Base-by-base conservation (phyloP, 92 coral and sea anemone genomes). In the Phenganax stokvisi region DNA sequence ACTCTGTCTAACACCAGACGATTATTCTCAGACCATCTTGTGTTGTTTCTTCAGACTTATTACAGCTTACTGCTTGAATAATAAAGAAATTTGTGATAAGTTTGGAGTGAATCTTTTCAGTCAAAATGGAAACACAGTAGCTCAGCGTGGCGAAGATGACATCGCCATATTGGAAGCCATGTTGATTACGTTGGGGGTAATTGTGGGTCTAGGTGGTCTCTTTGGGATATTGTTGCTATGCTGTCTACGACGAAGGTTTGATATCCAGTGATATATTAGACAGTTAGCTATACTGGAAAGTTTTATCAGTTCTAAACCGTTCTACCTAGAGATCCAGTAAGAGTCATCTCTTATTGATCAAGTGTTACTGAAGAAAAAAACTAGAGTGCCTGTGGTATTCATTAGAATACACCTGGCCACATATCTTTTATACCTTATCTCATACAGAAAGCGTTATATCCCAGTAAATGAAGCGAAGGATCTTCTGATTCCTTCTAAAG, bases 221-320 rank as follows among this genome's bases (percentile, higher is more conserved):
- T 10, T 44, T 6, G 82, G 72, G 30, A 78, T 78, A 58, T 52
- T 78, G 3, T 78, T 78, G 72, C 72, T 78, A 9, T 78, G 82
- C 51, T 78, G 72, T 29, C 54, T 78, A 52, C 56, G 82, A 52
- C 71, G 82, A 29, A 78, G 82, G 82, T 78, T 51, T 12, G 82
- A 10, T 11, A 51, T 47, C 11, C 75, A 20, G 8, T 9, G 6
- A 0, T 29, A 16, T 3, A 0, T 1, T 15, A 28, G 28, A 28
- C 16, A 13, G 16, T 59, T 13, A 59, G 27, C 7, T 37, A 37
- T 37, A 37, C 47, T 5, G 47, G 47, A 37, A 1, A 37, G 47
- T 37, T 37, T 5, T 37, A 37, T 37, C 47, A 37, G n/a, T 12
- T 61, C 25, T 8, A 61, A 61, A 61, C n/a, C 13, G 12, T 61